Percentiles rank a stretch among this genome's conserved stretches.
Conservation (phyloP, 2,797 vertebrate genomes). For the Poecilia gillii region DNA sequence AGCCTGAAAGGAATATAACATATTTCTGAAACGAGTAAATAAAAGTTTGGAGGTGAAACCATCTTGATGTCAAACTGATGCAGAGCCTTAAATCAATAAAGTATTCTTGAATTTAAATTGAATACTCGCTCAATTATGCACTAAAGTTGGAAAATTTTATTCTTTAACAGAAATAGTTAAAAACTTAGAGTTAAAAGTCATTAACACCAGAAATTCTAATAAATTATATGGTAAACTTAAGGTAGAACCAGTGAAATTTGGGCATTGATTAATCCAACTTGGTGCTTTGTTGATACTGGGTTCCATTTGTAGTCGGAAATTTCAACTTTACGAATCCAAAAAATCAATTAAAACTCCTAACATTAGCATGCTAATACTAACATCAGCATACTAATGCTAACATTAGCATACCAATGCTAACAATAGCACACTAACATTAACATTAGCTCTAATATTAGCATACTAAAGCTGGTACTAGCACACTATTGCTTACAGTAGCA, state of each 20-base stretch:
- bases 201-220: not conserved
- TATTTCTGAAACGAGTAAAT: not conserved
- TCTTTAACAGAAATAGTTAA: not conserved
- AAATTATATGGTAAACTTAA: not conserved
- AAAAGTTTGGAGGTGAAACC: not conserved
- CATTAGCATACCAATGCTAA: no score
- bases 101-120: not conserved
- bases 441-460: no score
- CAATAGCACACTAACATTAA: no score
- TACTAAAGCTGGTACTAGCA: no score
- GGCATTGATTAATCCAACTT: not conserved
- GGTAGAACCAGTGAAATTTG: not conserved
- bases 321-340: no score
- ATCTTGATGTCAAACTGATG: not conserved
- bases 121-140: not conserved
- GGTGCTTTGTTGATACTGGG: no score
- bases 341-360: no score
- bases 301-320: no score
- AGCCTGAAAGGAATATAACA: not conserved
- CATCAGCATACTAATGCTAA: no score
- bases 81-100: not conserved
- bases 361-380: no score
- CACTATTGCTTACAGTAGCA: no score
- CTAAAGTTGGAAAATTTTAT: not conserved
- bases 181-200: not conserved